Percentiles rank a stretch among this genome's conserved stretches.
phyloP scores from a whole-genome alignment of 2,797 vertebrate species.

The Acrossocheilus wenchowensis region DNA sequence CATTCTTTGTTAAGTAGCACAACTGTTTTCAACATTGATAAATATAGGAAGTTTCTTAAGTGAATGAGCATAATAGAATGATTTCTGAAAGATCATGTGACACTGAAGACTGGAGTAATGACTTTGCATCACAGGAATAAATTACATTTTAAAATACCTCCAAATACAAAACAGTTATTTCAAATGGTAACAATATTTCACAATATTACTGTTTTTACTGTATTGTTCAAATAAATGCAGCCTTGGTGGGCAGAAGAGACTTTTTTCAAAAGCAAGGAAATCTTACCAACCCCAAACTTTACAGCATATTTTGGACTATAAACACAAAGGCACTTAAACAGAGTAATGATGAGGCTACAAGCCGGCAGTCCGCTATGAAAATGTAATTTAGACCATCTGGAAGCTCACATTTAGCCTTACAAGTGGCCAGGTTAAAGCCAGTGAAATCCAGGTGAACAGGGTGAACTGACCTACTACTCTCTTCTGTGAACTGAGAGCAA shows the following conservation, averaged over 20 bases:
- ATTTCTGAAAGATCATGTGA: background rate
- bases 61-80: too few relatives aligned
- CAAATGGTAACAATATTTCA: background rate
- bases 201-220: background rate
- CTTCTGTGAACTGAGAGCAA: background rate
- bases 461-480: slow-evolving; percentile 3
- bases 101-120: background rate
- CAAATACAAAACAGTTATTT: background rate
- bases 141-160: background rate
- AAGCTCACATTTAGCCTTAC: slow-evolving; percentile 52
- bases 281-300: background rate
- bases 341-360: slow-evolving; percentile 40
- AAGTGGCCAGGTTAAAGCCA: slow-evolving; percentile 46
- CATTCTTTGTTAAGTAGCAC: background rate
- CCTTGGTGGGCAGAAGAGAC: background rate
- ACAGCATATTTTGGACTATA: slow-evolving; percentile 53
- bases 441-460: slow-evolving; percentile 6
- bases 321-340: slow-evolving; percentile 53
- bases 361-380: slow-evolving; percentile 49
- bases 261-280: background rate
- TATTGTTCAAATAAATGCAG: background rate
- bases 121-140: background rate
- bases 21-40: background rate
- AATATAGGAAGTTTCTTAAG: background rate
- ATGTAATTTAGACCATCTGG: slow-evolving; percentile 62